A percentile compares a stretch with the other conserved stretches of the same genome.
phyloP scores from a whole-genome alignment of 2,797 vertebrate species.

The Chromis chromis region DNA sequence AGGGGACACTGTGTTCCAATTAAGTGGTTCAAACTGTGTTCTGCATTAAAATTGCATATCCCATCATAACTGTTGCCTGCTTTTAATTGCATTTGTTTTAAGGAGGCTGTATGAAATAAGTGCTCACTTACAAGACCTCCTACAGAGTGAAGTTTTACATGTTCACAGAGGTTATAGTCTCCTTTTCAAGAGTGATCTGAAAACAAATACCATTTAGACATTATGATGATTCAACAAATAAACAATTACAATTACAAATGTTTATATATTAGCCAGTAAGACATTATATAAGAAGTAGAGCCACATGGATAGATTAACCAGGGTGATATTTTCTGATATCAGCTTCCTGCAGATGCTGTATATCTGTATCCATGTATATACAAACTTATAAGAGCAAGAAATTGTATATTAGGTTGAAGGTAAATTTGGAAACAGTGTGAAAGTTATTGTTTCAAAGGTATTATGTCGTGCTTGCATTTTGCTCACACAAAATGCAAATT shows the following conservation, averaged over 20 bases:
- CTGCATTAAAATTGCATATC: conserved; percentile 1
- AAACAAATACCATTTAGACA: no score
- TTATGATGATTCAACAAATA: no score
- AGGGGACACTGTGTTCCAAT: conserved; percentile 44
- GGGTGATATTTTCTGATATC: background rate
- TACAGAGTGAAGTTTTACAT: background rate
- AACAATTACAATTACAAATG: no score
- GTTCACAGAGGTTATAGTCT: no score
- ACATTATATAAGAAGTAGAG: background rate
- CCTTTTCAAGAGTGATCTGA: no score
- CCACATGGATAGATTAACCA: background rate
- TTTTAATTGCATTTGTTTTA: conserved; percentile 15
- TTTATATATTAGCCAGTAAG: background rate
- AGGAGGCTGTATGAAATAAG: conserved; percentile 6
- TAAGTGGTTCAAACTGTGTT: conserved; percentile 18
- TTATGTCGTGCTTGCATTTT: no score
- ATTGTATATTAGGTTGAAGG: background rate
- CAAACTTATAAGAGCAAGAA: background rate
- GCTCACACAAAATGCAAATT: no score
- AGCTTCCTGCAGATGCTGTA: background rate
- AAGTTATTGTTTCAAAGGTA: background rate
- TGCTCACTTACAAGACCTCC: background rate
- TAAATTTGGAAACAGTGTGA: no score
- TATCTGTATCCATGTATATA: background rate
- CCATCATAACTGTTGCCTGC: background rate